Percentiles rank a stretch among this genome's conserved stretches.
Conservation (phyloP, 23 tunicate species). For the Oikopleura dioica region DNA sequence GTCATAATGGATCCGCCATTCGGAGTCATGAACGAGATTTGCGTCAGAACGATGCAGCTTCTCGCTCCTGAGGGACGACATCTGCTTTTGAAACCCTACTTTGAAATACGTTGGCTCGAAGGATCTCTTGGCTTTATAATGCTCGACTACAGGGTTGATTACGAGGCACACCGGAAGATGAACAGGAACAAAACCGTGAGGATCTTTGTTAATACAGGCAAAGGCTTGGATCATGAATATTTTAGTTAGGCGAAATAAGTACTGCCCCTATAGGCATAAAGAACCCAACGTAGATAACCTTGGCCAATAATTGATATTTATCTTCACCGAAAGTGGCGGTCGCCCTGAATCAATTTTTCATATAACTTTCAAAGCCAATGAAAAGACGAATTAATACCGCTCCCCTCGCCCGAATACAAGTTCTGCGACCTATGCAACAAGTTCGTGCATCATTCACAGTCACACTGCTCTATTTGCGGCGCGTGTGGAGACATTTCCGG, state of each 20-base stretch:
- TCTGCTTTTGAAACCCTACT: neutral
- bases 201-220: neutral
- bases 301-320: too few species aligned
- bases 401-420: neutral
- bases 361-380: too few species aligned
- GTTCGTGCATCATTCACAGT: neutral
- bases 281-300: too few species aligned
- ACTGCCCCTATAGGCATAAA: neutral
- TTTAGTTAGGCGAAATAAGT: too few species aligned
- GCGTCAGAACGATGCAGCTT: neutral
- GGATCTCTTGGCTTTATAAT: neutral
- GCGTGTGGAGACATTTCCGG: neutral
- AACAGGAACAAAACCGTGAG: conserved; percentile 5
- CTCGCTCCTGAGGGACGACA: neutral
- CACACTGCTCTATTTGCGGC: neutral
- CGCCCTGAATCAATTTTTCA: too few species aligned
- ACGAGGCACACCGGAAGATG: neutral
- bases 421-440: neutral
- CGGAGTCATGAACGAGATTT: neutral
- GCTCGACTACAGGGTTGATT: neutral
- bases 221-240: too few species aligned
- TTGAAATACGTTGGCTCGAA: neutral
- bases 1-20: neutral
- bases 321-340: too few species aligned
- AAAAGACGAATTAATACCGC: too few species aligned